Conservation (phyloP, 2,113 vertebrate species). For the Crotalus viridis region DNA sequence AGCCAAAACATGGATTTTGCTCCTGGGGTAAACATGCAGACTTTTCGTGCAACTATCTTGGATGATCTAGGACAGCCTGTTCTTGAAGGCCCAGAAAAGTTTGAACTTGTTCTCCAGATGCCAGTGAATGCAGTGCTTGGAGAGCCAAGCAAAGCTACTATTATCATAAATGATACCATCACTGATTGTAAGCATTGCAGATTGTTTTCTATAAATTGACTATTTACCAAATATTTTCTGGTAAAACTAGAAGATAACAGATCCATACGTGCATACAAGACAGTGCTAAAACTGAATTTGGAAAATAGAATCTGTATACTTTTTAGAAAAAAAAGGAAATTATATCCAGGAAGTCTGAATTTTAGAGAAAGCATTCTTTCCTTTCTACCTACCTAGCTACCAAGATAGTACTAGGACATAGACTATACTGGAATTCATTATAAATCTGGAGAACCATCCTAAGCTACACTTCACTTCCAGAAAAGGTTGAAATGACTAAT, state of each 20-base stretch:
- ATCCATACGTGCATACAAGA: background rate
- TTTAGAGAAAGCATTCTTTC: background rate
- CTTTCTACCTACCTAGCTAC: background rate
- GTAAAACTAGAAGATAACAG: background rate
- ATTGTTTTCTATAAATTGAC: conserved; percentile 10
- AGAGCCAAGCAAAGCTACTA: conserved; percentile 78
- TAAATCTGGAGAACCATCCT: background rate
- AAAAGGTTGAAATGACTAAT: background rate
- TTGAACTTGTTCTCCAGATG: conserved; percentile 82
- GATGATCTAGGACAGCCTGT: conserved; percentile 79
- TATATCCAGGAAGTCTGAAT: background rate
- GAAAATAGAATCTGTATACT: background rate
- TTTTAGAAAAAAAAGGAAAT: background rate
- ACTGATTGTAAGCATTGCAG: conserved; percentile 71
- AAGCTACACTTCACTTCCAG: background rate
- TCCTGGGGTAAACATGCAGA: conserved; percentile 79
- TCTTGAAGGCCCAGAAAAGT: conserved; percentile 80
- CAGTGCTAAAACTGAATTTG: background rate
- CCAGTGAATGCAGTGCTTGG: conserved; percentile 78
- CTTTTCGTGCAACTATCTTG: conserved; percentile 79
- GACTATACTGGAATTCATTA: background rate
- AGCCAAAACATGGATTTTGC: conserved; percentile 82
- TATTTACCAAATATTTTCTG: background rate
- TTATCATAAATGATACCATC: conserved; percentile 78
- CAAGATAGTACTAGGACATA: background rate